phyloP scores from a whole-genome alignment of 2,888 invertebrate species.

The Frankliniella intonsa region DNA sequence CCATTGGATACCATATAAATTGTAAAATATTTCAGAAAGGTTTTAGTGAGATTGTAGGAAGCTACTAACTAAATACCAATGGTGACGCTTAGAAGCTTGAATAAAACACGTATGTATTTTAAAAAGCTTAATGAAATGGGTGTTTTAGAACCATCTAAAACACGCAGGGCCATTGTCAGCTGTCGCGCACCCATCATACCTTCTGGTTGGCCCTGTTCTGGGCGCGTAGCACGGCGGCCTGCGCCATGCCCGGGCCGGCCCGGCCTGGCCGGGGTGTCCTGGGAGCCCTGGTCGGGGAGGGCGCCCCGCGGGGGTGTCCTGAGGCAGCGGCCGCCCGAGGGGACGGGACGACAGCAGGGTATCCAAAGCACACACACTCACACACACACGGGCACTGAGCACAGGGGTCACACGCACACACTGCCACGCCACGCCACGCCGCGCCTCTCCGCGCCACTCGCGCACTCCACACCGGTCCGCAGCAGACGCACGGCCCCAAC shows the following conservation, averaged over 20 bases:
- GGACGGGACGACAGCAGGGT: background rate
- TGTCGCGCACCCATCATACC: too few species aligned
- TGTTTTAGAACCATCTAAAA: too few species aligned
- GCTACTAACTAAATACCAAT: too few species aligned
- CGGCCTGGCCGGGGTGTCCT: background rate
- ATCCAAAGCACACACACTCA: background rate
- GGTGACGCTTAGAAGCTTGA: too few species aligned
- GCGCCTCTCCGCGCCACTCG: background rate
- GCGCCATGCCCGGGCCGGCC: constrained; percentile 40
- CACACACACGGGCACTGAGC: background rate
- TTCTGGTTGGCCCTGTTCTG: constrained; percentile 43
- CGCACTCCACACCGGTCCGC: background rate
- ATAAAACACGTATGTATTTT: too few species aligned
- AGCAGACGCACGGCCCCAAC: background rate
- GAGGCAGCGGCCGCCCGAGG: background rate
- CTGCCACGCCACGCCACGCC: too few species aligned
- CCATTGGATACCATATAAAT: too few species aligned
- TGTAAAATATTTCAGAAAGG: too few species aligned
- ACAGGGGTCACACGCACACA: background rate
- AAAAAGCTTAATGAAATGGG: too few species aligned
- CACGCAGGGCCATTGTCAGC: too few species aligned
- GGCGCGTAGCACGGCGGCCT: constrained; percentile 43
- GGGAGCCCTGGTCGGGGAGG: background rate
- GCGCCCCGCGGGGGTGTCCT: background rate
- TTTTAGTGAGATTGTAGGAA: too few species aligned